Evolutionary conservation across 2,797 vertebrate species (phyloP).

Genomic region (Danionella dracula): DNA sequence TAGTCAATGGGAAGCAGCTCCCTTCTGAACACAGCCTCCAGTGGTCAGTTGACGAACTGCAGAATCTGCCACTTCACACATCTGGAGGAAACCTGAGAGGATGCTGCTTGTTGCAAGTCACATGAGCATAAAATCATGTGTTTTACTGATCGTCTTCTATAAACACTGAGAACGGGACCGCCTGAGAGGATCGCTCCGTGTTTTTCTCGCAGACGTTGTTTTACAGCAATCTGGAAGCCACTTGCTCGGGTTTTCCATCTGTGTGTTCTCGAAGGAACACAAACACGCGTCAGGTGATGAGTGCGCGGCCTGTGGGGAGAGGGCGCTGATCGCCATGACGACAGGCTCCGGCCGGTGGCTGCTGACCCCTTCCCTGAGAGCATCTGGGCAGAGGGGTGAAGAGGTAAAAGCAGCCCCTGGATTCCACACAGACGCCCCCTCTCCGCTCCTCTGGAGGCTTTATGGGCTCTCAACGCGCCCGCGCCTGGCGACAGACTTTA

Average conservation of each 20-base stretch:
- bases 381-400: conserved; percentile 33
- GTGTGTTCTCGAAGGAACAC: conserved; percentile 19
- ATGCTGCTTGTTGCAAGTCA: too few species aligned
- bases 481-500: conserved; percentile 32
- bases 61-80: too few species aligned
- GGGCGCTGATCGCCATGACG: conserved; percentile 35
- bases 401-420: conserved; percentile 38
- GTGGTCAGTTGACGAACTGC: too few species aligned
- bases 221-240: too few species aligned
- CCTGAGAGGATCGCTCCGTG: too few species aligned
- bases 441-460: conserved; percentile 4
- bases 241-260: not conserved
- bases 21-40: too few species aligned
- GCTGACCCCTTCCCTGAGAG: conserved; percentile 41
- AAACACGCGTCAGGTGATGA: conserved; percentile 38
- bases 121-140: too few species aligned
- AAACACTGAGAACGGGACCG: too few species aligned
- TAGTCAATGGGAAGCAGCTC: too few species aligned
- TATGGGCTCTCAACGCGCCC: conserved; percentile 25
- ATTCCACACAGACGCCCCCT: conserved; percentile 28
- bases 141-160: too few species aligned
- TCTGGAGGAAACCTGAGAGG: too few species aligned
- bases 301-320: conserved; percentile 10
- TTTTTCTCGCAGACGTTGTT: too few species aligned
- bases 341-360: conserved; percentile 46